phyloP scores from a whole-genome alignment of 2,113 vertebrate genomes.

The Microtus montanus region DNA sequence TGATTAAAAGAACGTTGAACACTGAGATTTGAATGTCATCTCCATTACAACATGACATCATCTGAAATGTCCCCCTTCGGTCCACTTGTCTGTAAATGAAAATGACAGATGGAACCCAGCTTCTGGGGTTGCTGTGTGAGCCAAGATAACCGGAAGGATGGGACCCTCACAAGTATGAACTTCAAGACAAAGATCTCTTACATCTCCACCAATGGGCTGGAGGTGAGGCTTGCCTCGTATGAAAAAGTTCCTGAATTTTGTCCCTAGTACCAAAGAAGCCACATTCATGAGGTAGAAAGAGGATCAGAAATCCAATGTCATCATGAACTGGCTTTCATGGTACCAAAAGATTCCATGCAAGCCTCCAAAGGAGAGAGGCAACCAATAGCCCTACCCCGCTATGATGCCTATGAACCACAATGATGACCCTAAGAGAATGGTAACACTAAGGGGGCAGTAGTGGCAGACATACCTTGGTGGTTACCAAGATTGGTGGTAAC shows the following conservation, averaged over 20 bases:
- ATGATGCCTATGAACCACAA: background rate
- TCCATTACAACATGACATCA: background rate
- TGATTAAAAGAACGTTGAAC: rapidly evolving
- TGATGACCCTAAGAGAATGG: background rate
- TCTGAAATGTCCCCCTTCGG: background rate
- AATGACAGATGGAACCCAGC: background rate
- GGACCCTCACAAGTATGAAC: background rate
- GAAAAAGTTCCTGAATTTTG: background rate
- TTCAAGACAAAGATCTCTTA: background rate
- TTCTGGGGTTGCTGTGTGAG: background rate
- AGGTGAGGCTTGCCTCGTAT: background rate
- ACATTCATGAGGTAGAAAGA: background rate
- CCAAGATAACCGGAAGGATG: background rate
- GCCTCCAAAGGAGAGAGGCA: background rate
- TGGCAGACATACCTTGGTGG: background rate
- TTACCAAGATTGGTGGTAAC: background rate
- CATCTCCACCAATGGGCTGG: background rate
- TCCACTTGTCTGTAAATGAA: background rate
- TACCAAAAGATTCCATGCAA: background rate
- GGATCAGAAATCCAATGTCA: background rate
- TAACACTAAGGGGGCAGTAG: background rate
- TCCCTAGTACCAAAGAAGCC: too few species aligned
- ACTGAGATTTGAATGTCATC: background rate
- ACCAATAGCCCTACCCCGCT: background rate
- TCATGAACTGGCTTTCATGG: background rate